Evolutionary conservation across 1,140 invertebrate species (phyloP), one percentile per base, ranked within the genome.

Genomic region (Maniola jurtina): DNA sequence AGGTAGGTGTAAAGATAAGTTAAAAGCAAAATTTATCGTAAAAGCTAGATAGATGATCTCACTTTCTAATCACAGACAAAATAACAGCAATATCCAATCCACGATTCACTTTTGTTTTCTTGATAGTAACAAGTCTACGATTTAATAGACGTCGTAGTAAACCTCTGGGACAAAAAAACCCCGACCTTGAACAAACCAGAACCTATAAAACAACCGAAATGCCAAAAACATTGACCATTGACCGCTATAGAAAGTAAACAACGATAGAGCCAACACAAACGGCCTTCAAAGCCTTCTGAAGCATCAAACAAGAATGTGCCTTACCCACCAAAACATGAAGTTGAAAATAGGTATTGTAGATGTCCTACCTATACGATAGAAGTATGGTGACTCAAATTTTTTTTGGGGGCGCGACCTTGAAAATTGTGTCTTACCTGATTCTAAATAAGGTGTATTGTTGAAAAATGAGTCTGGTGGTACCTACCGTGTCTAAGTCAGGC

Each of bases 211-310:
- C 47, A 55, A 15, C 50, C 25, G 42, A 59, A 59, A 55, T 55
- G 61, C 62, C 56, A 65, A 61, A 65, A 65, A 57, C 59, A 54
- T 61, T 83, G 81, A 83, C 81, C 81, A 79, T 77, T 84, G 83
- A 84, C 83, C 83, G 81, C 79, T 77, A 82, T 83, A 85, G 85
- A 88, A 88, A 88, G 85, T 84, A 84, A 86, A 86, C 80, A 84
- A 70, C 61, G 62, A 70, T 65, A 61, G 66, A 73, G 66, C 64
- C 66, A 70, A 68, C 72, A 79, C 78, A 76, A 72, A 76, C 77
- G 84, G 81, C 83, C 84, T 84, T 87, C 61, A 83, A 80, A 79
- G 83, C 76, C 81, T 76, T 82, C 71, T 38, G 50, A 50, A 61
- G 65, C 66, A 36, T 15, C 64, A 60, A 66, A 66, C 75, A 47